Evolutionary conservation across 2,797 vertebrate species (phyloP).

Genomic region (Etheostoma perlongum): DNA sequence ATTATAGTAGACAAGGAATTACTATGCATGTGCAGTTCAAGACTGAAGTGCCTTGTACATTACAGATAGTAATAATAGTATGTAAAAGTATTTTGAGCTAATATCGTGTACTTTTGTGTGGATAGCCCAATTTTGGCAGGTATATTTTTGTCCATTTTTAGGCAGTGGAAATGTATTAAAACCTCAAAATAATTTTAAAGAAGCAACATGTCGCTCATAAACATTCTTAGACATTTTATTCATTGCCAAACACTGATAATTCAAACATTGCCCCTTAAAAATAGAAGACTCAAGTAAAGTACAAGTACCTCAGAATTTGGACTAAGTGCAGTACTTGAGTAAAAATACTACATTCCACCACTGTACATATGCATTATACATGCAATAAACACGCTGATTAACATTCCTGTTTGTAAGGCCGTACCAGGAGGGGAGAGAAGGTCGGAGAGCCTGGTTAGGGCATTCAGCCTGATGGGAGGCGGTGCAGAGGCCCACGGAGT

Average conservation of each 20-base stretch:
- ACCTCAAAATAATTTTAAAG: not conserved
- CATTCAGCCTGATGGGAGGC: constrained; percentile 66
- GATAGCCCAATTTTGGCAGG: not conserved
- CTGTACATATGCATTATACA: too few relatives aligned
- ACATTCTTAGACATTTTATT: not conserved
- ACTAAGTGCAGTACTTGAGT: too few relatives aligned
- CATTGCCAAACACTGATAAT: not conserved
- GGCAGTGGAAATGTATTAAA: not conserved
- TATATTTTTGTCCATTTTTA: not conserved
- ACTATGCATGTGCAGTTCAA: too few relatives aligned
- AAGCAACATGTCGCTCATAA: not conserved
- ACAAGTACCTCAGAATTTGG: too few relatives aligned
- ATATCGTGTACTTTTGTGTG: not conserved
- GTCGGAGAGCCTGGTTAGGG: constrained; percentile 59
- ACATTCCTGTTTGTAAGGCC: constrained; percentile 77
- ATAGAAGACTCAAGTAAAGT: too few relatives aligned
- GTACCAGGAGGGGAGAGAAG: constrained; percentile 59
- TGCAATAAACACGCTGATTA: constrained; percentile 73
- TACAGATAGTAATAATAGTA: not conserved
- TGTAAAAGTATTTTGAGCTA: not conserved
- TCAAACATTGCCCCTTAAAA: not conserved
- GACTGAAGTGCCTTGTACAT: too few relatives aligned
- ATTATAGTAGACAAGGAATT: too few relatives aligned
- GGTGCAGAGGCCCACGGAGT: constrained; percentile 20
- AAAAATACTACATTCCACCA: too few relatives aligned